Evolutionary conservation across 1,140 invertebrate genomes (phyloP), one percentile per base, ranked within the genome.

Genomic region (Meloidogyne floridensis): DNA sequence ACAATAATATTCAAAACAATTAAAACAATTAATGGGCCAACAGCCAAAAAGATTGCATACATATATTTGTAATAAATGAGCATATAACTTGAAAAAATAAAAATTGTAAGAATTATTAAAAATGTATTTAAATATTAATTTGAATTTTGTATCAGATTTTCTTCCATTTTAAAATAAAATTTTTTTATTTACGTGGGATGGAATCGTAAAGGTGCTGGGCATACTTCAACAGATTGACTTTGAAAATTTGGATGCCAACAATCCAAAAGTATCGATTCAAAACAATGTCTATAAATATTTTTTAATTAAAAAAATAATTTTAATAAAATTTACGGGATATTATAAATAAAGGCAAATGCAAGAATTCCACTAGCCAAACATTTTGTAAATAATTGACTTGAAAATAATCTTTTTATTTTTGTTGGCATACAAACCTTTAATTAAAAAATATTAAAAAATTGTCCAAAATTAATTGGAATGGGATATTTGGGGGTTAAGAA

Each of bases 61-160:
- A 89, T 85, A 76, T 88, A 89, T 74, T 89, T 87, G 72, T 89
- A 90, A 69, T 89, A 89, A 13, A 90, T 80, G 3, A 81, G 51
- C 32, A 80, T 82, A 76, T 89, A 89, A 47, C 88, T 88, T 70
- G 81, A 88, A 83, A 65, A 11, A 53, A 15, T 10, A 83, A 82
- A 81, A 75, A 70, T 15, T 18, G 1, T 32, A 32, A 1, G 1
- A 32, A 2, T 32, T 32, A 32, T 32, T 32, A 32, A 32, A 32
- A 32, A 32, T 32, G 2, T 32, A 32, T 32, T 32, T 32, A 32
- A 1, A 32, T 32, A 32, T 32, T 32, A 32, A 32, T 32, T 32
- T 32, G 0, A 32, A 32, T 32, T 32, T 1, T 1, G 1, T 32
- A 32, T 32, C 32, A 32, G 32, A 32, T 32, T 32, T 32, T 32